A percentile compares a stretch with the other conserved stretches of the same genome.
phyloP scores from a whole-genome alignment of 2,113 vertebrate genomes.

The Zosterops pallidus region DNA sequence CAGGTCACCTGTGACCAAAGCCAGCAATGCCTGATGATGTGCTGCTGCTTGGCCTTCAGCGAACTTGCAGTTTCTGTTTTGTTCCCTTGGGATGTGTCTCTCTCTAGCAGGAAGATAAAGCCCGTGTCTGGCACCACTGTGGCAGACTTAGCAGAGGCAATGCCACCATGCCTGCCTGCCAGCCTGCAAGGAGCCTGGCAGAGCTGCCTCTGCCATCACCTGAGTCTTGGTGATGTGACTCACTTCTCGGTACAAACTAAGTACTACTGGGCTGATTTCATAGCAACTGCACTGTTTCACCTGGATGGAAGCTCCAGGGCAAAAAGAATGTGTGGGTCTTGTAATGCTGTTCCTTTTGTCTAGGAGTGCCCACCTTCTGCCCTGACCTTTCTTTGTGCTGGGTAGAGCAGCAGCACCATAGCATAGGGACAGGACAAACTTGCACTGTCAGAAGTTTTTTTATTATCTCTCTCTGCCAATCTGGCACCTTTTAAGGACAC shows the following conservation, averaged over 20 bases:
- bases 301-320: accelerated
- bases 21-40: accelerated
- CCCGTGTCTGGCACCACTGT: neutral
- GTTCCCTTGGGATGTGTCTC: neutral
- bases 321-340: neutral
- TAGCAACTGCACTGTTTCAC: neutral
- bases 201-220: neutral
- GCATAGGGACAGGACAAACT: neutral
- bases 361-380: accelerated
- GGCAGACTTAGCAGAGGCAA: neutral
- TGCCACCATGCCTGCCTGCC: neutral
- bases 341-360: neutral
- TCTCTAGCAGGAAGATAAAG: neutral
- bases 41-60: neutral
- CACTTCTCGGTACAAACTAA: neutral
- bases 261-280: neutral
- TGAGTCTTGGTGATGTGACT: neutral
- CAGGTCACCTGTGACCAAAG: neutral
- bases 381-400: accelerated
- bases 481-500: slow-evolving; percentile 1
- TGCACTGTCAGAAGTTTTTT: slow-evolving; percentile 32
- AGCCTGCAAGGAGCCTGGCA: neutral
- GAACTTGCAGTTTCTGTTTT: neutral
- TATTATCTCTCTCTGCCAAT: neutral
- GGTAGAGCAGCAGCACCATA: neutral